Evolutionary conservation across 2,113 vertebrate species (phyloP), one percentile per base, ranked within the genome.

Genomic region (Serinus canaria): DNA sequence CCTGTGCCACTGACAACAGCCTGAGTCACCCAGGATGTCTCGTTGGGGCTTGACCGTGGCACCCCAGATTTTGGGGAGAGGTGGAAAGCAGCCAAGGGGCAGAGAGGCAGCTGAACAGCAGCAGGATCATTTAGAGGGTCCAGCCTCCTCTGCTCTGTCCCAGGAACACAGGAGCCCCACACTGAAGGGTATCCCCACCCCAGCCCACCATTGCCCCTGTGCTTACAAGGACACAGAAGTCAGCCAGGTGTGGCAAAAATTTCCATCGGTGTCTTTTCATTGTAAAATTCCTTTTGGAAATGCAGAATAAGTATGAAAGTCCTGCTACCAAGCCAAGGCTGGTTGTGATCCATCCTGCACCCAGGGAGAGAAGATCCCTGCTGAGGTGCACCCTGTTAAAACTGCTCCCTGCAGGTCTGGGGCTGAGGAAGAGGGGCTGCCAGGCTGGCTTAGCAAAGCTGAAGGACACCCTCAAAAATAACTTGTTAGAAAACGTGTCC

Each of bases 231-330:
- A 80, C 23, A 21, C 27, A 35, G 11, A 64, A 83, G 13, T 33
- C 25, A 58, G 22, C 30, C 41, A 64, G 18, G 56, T 7, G 6
- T 14, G 33, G 10, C 2, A 3, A 23, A 60, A 52, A 27, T 4
- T 33, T 21, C 43, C n/a, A 24, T 16, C 0, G 0, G 18, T 46
- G n/a, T 9, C 23, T 67, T 78, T 72, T 75, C 39, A 7, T 28
- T 28, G 43, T 25, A 49, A 59, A 93, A 90, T 72, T n/a, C 3
- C 7, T 47, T 70, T 31, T 23, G 5, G 35, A 75, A 83, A 50
- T 25, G 0, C 81, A 44, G 31, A 74, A 47, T n/a, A 47, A 73
- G 25, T 9, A 7, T 17, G 15, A 20, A 85, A 52, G 23, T 31
- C 27, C 60, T 46, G 24, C 46, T 24, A 4, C 27, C 0, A 3